Percentiles rank a stretch among this genome's conserved stretches.
Evolutionary conservation across 1,140 invertebrate genomes (phyloP).

Genomic region (Stenopsyche tienmushanensis): DNA sequence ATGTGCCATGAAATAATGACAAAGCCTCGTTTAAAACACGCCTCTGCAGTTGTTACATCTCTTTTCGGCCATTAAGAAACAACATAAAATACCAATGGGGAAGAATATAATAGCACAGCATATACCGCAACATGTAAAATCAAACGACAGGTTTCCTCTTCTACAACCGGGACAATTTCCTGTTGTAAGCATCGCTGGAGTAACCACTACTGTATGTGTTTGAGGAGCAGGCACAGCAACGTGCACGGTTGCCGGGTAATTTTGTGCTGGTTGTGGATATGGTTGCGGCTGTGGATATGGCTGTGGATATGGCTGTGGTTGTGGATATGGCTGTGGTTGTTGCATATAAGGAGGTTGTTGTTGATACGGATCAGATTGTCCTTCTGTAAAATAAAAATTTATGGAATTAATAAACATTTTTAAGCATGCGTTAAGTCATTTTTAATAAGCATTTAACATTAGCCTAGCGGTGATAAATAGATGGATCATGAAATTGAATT

Average conservation of each 20-base stretch:
- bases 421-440: no score
- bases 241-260: background rate
- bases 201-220: slow-evolving; percentile 43
- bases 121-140: slow-evolving; percentile 72
- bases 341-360: no score
- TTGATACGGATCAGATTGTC: no score
- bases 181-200: slow-evolving; percentile 67
- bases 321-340: background rate
- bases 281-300: slow-evolving; percentile 6
- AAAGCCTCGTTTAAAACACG: slow-evolving; percentile 60
- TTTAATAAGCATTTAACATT: no score
- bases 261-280: background rate
- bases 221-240: background rate
- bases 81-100: slow-evolving; percentile 77
- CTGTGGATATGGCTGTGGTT: background rate
- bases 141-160: slow-evolving; percentile 77
- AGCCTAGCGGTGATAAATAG: no score
- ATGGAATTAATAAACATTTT: no score
- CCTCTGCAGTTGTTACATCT: slow-evolving; percentile 79
- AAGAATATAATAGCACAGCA: slow-evolving; percentile 81
- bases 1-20: no score
- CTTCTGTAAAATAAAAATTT: no score
- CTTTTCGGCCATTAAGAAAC: slow-evolving; percentile 69
- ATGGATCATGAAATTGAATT: no score
- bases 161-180: slow-evolving; percentile 77